A percentile compares a stretch with the other conserved stretches of the same genome.
Evolutionary conservation across 2,797 vertebrate genomes (phyloP).

Genomic region (Dermochelys coriacea): DNA sequence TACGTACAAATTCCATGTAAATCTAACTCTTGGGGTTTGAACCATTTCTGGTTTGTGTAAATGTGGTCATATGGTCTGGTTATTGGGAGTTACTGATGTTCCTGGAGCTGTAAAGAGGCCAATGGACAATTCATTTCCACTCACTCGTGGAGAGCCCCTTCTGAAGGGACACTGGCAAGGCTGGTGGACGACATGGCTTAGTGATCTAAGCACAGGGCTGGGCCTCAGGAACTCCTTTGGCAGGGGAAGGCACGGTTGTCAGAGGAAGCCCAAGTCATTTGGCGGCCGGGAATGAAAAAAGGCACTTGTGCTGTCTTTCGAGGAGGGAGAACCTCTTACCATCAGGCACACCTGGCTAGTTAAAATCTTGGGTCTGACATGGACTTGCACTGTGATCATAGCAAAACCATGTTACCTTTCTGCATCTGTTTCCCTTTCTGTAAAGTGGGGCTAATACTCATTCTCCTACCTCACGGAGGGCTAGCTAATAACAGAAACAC

Average conservation of each 20-base stretch:
- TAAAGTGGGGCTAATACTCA: not conserved
- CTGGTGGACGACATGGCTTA: not conserved
- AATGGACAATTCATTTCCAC: not conserved
- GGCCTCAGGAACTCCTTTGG: conserved; percentile 12
- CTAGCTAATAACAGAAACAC: not conserved
- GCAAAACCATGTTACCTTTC: conserved; percentile 17
- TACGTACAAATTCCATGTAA: not conserved
- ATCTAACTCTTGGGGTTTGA: not conserved
- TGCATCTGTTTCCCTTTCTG: not conserved
- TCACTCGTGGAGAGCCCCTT: conserved; percentile 18
- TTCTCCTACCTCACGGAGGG: not conserved
- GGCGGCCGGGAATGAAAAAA: conserved; percentile 37
- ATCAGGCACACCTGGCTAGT: conserved; percentile 29
- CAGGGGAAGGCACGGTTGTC: conserved; percentile 34
- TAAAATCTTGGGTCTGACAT: not conserved
- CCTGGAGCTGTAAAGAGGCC: not conserved
- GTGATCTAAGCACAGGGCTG: conserved; percentile 3
- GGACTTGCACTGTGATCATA: conserved; percentile 4
- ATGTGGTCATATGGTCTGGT: not conserved
- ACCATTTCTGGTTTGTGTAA: not conserved
- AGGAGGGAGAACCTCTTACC: conserved; percentile 58
- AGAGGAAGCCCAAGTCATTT: conserved; percentile 42
- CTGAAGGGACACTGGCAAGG: conserved; percentile 72
- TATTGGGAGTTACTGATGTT: conserved; percentile 5
- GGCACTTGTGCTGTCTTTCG: conserved; percentile 55